Conservation (phyloP, 2,113 vertebrate genomes). For the Muntiacus muntjak region DNA sequence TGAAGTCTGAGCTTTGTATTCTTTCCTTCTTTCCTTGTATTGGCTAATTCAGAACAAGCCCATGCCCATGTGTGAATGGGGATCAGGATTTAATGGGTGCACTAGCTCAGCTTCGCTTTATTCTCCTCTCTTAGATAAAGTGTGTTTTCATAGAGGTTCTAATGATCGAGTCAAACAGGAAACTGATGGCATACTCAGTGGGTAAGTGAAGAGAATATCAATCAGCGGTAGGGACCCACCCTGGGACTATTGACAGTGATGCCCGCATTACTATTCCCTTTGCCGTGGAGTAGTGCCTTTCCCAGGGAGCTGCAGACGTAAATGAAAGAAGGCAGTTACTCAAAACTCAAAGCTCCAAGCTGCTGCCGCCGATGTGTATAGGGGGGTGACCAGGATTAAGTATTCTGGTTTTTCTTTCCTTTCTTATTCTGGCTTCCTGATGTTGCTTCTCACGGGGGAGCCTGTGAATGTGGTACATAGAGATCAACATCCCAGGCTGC, state of each 20-base stretch:
- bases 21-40: background rate
- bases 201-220: background rate
- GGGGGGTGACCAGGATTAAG: background rate
- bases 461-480: background rate
- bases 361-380: background rate
- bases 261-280: background rate
- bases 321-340: background rate
- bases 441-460: background rate
- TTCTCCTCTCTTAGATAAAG: background rate
- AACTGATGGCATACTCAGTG: background rate
- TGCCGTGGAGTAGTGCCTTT: background rate
- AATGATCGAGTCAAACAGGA: background rate
- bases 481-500: no score
- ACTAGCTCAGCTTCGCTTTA: background rate
- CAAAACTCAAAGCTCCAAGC: background rate
- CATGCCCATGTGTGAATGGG: background rate
- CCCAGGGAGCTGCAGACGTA: background rate
- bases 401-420: background rate
- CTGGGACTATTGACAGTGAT: background rate
- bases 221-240: background rate
- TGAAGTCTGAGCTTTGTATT: background rate
- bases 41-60: background rate
- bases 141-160: background rate
- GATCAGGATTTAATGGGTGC: background rate
- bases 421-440: background rate